These are phyloP conservation scores for Vesta saturnalis DNA, from an alignment of 2,888 invertebrate species.

Conservation along the genomic window DNA sequence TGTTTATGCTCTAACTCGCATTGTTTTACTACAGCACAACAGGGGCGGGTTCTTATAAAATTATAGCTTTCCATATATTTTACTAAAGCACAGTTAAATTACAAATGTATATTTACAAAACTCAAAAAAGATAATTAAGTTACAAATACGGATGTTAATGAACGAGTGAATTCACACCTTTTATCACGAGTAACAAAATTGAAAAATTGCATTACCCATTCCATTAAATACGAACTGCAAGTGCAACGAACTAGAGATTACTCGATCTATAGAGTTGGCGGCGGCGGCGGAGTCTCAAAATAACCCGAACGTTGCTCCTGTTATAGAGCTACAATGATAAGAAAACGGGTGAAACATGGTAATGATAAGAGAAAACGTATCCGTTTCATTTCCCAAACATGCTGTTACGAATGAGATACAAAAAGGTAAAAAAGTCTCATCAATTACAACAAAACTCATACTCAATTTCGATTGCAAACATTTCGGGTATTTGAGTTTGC, in stretches of 20 bases:
- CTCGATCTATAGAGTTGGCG: not conserved
- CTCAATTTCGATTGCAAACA: not conserved
- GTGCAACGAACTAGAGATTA: slow-evolving; percentile 6
- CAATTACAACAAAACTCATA: not conserved
- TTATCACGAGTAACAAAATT: not conserved
- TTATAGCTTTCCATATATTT: too few relatives aligned
- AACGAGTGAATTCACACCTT: too few relatives aligned
- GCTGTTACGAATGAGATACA: not conserved
- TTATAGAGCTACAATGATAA: not conserved
- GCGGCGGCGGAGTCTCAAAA: slow-evolving; percentile 7
- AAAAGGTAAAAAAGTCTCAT: not conserved
- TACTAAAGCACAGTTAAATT: too few relatives aligned
- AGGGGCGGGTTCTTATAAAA: too few relatives aligned
- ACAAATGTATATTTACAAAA: too few relatives aligned
- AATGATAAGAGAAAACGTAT: slow-evolving; percentile 9
- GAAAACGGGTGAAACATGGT: not conserved
- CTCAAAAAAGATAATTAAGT: too few relatives aligned
- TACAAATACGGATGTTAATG: too few relatives aligned
- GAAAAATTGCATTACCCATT: not conserved
- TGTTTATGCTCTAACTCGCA: too few relatives aligned
- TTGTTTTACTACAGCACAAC: too few relatives aligned
- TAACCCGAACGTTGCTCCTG: slow-evolving; percentile 11
- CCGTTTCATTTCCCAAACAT: not conserved
- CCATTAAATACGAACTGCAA: slow-evolving; percentile 6
- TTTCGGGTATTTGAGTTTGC: slow-evolving; percentile 2